These are phyloP conservation scores for Benitochromis conjunctus DNA, from an alignment of 2,113 vertebrate species.

Conservation along the genomic window DNA sequence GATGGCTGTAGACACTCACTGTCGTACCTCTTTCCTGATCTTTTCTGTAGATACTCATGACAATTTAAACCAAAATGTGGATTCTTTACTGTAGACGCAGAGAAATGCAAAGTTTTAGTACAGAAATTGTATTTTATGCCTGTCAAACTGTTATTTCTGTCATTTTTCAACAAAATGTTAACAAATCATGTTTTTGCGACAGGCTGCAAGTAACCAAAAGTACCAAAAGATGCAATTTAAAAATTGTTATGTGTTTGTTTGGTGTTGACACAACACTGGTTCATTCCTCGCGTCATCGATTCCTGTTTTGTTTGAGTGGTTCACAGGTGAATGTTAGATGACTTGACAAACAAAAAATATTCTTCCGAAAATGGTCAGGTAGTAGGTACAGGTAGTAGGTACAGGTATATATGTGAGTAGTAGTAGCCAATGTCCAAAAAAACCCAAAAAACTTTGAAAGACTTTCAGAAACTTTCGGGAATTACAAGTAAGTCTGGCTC, in stretches of 20 bases:
- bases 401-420: neutral
- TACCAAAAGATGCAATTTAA: neutral
- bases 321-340: neutral
- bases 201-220: neutral
- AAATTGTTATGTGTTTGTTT: neutral
- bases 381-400: neutral
- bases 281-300: neutral
- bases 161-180: neutral
- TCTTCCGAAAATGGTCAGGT: neutral
- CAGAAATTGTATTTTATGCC: rapidly evolving
- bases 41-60: neutral
- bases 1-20: neutral
- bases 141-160: neutral
- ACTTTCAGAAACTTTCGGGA: neutral
- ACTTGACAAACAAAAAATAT: neutral
- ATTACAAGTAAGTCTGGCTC: neutral
- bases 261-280: neutral
- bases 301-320: neutral
- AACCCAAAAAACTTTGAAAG: neutral
- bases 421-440: neutral
- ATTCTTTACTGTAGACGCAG: neutral
- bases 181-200: neutral
- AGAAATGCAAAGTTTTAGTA: no score
- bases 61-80: neutral
- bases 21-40: neutral